phyloP scores from a whole-genome alignment of 2,888 invertebrate species.

The Cryptocephalus primarius region DNA sequence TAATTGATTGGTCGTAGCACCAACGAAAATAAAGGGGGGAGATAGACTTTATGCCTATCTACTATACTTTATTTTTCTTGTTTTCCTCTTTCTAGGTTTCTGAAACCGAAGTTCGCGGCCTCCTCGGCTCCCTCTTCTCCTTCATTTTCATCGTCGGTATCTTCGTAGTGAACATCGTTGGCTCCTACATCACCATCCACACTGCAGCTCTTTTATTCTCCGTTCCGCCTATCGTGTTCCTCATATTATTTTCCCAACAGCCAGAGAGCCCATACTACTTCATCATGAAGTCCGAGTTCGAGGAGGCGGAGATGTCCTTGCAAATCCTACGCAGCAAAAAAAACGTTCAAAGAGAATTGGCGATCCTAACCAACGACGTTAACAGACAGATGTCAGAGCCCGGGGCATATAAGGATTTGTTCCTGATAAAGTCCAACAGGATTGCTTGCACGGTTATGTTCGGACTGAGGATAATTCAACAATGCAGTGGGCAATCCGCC shows the following conservation, averaged over 20 bases:
- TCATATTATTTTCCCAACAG: conserved; percentile 19
- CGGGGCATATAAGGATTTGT: conserved; percentile 22
- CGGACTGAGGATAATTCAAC: conserved; percentile 22
- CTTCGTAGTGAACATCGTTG: conserved; percentile 19
- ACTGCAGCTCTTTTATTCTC: conserved; percentile 13
- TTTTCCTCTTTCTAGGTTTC: conserved; percentile 7
- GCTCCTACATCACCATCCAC: conserved; percentile 17
- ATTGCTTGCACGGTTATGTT: conserved; percentile 21
- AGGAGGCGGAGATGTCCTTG: conserved; percentile 21
- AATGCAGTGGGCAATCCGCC: conserved; percentile 24
- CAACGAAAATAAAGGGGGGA: too few species aligned
- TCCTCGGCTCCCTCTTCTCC: conserved; percentile 12
- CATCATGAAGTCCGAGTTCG: conserved; percentile 19
- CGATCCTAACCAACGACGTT: conserved; percentile 19
- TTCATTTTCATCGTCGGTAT: conserved; percentile 11
- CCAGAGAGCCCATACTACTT: conserved; percentile 30
- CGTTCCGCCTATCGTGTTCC: conserved; percentile 17
- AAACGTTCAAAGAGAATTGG: conserved; percentile 24
- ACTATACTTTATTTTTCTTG: too few species aligned
- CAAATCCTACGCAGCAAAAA: conserved; percentile 18
- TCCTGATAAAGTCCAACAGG: conserved; percentile 22
- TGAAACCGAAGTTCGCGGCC: conserved; percentile 13
- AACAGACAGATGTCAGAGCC: conserved; percentile 25
- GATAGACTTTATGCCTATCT: too few species aligned
- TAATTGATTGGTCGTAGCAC: too few species aligned